phyloP scores from a whole-genome alignment of 1,140 invertebrate species.

The Macrobrachium rosenbergii region DNA sequence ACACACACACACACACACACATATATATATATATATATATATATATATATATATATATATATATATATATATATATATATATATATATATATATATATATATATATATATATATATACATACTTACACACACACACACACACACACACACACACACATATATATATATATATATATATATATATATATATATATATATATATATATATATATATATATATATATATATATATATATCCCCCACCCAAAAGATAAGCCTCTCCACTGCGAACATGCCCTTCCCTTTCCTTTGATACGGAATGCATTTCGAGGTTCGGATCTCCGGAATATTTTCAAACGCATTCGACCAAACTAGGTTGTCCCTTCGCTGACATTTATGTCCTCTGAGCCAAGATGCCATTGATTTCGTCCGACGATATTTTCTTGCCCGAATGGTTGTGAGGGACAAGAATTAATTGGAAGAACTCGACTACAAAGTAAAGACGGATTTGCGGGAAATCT shows the following conservation, averaged over 20 bases:
- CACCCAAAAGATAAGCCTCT: too few relatives aligned
- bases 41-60: constrained; percentile 20
- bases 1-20: neutral
- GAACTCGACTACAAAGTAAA: constrained; percentile 21
- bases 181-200: neutral
- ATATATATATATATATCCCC: too few relatives aligned
- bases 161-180: neutral
- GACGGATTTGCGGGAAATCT: neutral
- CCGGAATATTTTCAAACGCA: too few relatives aligned
- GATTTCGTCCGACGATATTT: neutral
- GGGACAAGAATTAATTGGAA: constrained; percentile 18
- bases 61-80: neutral
- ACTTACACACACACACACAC: too few relatives aligned
- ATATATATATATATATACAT: neutral
- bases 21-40: constrained; percentile 25
- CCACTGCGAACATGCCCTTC: too few relatives aligned
- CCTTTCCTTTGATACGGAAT: too few relatives aligned
- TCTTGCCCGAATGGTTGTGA: neutral
- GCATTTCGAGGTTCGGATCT: too few relatives aligned
- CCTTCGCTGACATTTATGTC: neutral
- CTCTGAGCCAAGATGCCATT: neutral
- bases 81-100: neutral
- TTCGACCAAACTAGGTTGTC: neutral
- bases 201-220: neutral
- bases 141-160: too few relatives aligned